phyloP scores from a whole-genome alignment of 2,113 vertebrate species.

The Coryphaenoides rupestris region DNA sequence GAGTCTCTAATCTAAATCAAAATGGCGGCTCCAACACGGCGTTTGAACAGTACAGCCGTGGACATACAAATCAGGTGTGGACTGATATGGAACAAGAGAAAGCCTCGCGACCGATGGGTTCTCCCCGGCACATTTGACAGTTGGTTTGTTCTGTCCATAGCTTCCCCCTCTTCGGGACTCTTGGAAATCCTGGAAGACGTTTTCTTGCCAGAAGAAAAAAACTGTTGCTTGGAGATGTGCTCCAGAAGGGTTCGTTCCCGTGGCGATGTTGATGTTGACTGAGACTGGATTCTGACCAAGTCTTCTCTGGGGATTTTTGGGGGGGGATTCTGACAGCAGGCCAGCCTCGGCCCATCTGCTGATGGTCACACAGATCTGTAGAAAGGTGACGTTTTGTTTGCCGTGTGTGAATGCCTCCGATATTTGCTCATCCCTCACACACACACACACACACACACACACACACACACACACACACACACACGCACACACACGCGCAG shows the following conservation, averaged over 20 bases:
- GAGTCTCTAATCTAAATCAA: too few species aligned
- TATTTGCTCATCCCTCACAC: neutral
- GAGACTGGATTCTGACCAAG: conserved; percentile 47
- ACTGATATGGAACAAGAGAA: too few species aligned
- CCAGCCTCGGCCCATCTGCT: conserved; percentile 43
- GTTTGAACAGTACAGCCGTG: too few species aligned
- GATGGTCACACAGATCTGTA: conserved; percentile 49
- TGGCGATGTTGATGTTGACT: conserved; percentile 39
- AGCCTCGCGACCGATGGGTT: too few species aligned
- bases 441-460: conserved; percentile 10
- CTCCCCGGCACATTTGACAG: too few species aligned
- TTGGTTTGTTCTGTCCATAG: too few species aligned
- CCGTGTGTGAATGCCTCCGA: neutral
- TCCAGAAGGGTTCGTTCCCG: conserved; percentile 41
- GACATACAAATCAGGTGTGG: too few species aligned
- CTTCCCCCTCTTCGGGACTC: too few species aligned
- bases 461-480: neutral
- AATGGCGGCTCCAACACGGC: too few species aligned
- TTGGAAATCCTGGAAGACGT: conserved; percentile 40
- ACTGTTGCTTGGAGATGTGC: conserved; percentile 45
- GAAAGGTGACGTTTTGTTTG: conserved; percentile 51
- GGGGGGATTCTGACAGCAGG: conserved; percentile 26
- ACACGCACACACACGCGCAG: conserved; percentile 10
- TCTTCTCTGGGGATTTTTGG: conserved; percentile 30
- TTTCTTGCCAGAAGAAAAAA: conserved; percentile 34